Percentiles rank a stretch among this genome's conserved stretches.
Evolutionary conservation across 2,888 invertebrate genomes (phyloP).

Genomic region (Ferrisia virgata): DNA sequence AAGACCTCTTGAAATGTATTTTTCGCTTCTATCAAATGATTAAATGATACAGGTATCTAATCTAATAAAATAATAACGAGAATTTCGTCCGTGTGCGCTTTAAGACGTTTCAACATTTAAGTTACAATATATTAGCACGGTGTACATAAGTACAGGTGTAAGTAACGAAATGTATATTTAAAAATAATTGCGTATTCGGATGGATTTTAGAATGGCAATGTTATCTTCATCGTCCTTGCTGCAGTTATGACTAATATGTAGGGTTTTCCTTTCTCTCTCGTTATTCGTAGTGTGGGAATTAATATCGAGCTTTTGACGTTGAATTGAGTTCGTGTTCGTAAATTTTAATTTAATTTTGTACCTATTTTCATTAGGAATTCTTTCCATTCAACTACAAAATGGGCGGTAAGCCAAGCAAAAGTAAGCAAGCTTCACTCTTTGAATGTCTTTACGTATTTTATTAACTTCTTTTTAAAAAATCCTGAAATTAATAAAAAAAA

Average conservation of each 20-base stretch:
- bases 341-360: not conserved
- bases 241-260: not conserved
- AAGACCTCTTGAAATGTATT: no score
- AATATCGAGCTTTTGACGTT: not conserved
- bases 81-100: no score
- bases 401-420: slow-evolving; percentile 23
- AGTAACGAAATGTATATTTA: no score
- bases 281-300: not conserved
- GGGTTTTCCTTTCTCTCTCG: not conserved
- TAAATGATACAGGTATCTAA: no score
- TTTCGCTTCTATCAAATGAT: no score
- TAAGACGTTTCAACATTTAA: no score
- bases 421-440: no score
- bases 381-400: not conserved
- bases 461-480: not conserved
- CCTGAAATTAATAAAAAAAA: no score
- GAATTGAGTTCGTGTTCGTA: not conserved
- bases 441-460: not conserved
- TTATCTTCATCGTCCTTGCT: not conserved
- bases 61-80: no score
- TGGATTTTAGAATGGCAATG: not conserved
- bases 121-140: not conserved
- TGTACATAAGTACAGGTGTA: not conserved
- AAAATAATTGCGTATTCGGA: slow-evolving; percentile 6
- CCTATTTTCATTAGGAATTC: not conserved